Conservation (phyloP, 2,113 vertebrate genomes). For the Alectura lathami region DNA sequence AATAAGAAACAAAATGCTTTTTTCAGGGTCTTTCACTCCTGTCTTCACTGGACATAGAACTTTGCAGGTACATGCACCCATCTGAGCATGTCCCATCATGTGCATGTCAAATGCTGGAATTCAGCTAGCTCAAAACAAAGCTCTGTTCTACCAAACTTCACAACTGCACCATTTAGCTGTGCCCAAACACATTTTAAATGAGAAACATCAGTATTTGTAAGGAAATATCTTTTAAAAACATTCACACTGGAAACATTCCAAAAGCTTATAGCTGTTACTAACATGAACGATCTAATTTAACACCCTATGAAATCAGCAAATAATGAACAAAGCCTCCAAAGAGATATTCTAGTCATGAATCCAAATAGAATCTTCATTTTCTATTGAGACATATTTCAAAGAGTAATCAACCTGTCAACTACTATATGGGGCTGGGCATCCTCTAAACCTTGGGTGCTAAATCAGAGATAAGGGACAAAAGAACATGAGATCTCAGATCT, state of each 20-base stretch:
- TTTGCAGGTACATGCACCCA: neutral
- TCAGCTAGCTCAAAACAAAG: neutral
- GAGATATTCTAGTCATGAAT: neutral
- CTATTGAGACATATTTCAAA: neutral
- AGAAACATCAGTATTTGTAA: neutral
- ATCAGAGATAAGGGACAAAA: neutral
- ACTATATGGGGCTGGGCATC: neutral
- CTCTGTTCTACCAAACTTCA: neutral
- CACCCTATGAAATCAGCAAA: neutral
- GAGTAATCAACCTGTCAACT: neutral
- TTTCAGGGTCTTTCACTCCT: neutral
- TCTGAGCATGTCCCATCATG: neutral
- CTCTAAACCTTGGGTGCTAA: neutral
- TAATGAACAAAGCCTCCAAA: neutral
- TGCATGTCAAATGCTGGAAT: neutral
- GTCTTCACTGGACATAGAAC: neutral
- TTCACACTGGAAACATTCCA: neutral
- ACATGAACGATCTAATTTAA: neutral
- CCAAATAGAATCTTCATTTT: neutral
- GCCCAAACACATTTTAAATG: neutral
- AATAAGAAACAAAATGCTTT: neutral
- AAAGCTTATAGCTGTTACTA: neutral
- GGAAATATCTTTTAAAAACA: neutral
- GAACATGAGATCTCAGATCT: neutral
- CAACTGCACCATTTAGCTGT: neutral